These are phyloP conservation scores for Eleutherodactylus coqui DNA, from an alignment of 2,797 vertebrate species.

Conservation along the genomic window DNA sequence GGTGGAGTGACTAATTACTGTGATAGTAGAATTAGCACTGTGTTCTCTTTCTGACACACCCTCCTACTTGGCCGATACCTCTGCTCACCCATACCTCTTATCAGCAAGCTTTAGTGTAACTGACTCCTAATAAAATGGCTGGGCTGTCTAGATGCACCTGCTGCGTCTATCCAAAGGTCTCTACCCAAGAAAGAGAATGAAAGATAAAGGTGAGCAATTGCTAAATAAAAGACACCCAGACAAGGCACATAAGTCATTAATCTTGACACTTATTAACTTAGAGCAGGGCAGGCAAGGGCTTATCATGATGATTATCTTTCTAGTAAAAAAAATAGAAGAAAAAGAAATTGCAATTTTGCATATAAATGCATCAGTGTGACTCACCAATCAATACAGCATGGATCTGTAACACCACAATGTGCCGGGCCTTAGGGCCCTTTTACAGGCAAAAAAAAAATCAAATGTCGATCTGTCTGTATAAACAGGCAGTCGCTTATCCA, in stretches of 20 bases:
- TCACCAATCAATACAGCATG: not conserved
- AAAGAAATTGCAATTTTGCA: not conserved
- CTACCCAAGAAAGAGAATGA: slow-evolving; percentile 63
- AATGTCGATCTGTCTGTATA: too few species aligned
- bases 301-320: not conserved
- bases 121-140: slow-evolving; percentile 67
- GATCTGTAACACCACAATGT: too few species aligned
- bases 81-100: slow-evolving; percentile 68
- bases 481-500: too few species aligned
- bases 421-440: too few species aligned
- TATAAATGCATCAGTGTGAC: too few species aligned
- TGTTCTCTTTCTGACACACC: slow-evolving; percentile 69
- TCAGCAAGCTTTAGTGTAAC: slow-evolving; percentile 68
- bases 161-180: slow-evolving; percentile 71
- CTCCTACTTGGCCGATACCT: slow-evolving; percentile 66
- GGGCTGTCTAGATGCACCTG: slow-evolving; percentile 68
- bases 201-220: slow-evolving; percentile 70
- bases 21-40: slow-evolving; percentile 69
- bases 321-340: not conserved
- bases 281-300: slow-evolving; percentile 15
- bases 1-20: slow-evolving; percentile 48
- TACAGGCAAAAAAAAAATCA: too few species aligned
- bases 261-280: slow-evolving; percentile 68
- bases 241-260: slow-evolving; percentile 64
- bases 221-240: slow-evolving; percentile 67